These are phyloP conservation scores for Syrista parreyssii DNA, from an alignment of 2,888 invertebrate species.

Conservation along the genomic window DNA sequence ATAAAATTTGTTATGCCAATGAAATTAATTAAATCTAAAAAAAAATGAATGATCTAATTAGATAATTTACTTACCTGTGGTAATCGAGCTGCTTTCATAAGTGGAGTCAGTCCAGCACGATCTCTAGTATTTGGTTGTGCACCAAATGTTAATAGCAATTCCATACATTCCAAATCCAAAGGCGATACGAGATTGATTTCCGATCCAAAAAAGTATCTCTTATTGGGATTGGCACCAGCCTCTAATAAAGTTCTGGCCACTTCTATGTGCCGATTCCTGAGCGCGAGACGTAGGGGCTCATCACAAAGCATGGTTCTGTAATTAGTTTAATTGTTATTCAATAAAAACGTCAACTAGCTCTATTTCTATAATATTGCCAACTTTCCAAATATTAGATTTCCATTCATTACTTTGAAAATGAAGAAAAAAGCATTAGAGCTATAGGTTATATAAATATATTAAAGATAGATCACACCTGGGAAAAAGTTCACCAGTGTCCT, in stretches of 20 bases:
- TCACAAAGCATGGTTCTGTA: conserved; percentile 79
- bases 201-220: conserved; percentile 90
- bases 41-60: neutral
- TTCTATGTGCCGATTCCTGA: conserved; percentile 85
- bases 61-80: conserved; percentile 70
- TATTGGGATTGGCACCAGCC: conserved; percentile 90
- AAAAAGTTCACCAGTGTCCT: conserved; percentile 78
- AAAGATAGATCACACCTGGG: conserved; percentile 62
- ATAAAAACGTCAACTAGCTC: neutral
- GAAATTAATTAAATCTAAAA: neutral
- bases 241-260: conserved; percentile 80
- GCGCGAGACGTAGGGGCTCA: conserved; percentile 89
- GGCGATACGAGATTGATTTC: conserved; percentile 89
- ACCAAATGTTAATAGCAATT: conserved; percentile 84
- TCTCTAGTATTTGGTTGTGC: conserved; percentile 90
- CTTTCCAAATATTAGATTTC: neutral
- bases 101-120: conserved; percentile 86
- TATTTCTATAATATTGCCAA: neutral
- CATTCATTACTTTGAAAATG: neutral
- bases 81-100: conserved; percentile 90
- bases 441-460: neutral
- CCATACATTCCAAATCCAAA: conserved; percentile 81
- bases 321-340: neutral
- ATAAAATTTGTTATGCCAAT: neutral
- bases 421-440: neutral